Evolutionary conservation across 2,888 invertebrate species (phyloP), one percentile per base, ranked within the genome.

Genomic region (Endotricha flammealis): DNA sequence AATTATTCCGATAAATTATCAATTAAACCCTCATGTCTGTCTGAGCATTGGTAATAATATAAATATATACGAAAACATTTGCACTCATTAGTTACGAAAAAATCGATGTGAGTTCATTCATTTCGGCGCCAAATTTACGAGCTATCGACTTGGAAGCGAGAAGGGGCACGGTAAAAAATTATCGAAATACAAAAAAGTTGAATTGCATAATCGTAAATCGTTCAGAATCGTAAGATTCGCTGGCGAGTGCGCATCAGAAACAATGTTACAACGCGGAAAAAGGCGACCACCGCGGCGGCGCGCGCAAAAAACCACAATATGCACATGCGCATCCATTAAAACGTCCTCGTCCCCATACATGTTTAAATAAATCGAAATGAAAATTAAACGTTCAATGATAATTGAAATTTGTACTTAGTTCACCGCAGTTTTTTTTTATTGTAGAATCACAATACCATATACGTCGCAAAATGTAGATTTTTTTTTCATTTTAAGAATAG

Each of bases 401-500:
- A 83, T 79, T 82, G 71, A 82, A 86, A 82, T 83, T 81, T 81
- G 81, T 80, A 78, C 76, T 79, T 82, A 77, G 67, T 57, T 53
- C 50, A 35, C 22, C 14, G 64, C 42, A 48, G 46, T 55, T 61
- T 80, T 82, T 83, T 85, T 74, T 59, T 54, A 32, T 42, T 51
- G 55, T 64, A 74, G 77, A 75, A 74, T 80, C 76, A 64, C 22
- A 52, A 64, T 64, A 41, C 80, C 81, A 27, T 80, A 71, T 68
- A 75, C 46, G 78, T 79, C 10, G 34, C 46, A 56, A n/a, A 70
- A 78, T 78, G 79, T 72, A 75, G 72, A 80, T 80, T 75, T 63
- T 64, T 80, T 75, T 63, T 64, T 75, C 75, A 77, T 76, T 78
- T 77, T 76, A 78, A 80, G 76, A 66, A 42, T 41, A 53, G 48